A percentile compares a stretch with the other conserved stretches of the same genome.
These are phyloP conservation scores for Clamator glandarius DNA, from an alignment of 2,797 vertebrate genomes.

Conservation along the genomic window DNA sequence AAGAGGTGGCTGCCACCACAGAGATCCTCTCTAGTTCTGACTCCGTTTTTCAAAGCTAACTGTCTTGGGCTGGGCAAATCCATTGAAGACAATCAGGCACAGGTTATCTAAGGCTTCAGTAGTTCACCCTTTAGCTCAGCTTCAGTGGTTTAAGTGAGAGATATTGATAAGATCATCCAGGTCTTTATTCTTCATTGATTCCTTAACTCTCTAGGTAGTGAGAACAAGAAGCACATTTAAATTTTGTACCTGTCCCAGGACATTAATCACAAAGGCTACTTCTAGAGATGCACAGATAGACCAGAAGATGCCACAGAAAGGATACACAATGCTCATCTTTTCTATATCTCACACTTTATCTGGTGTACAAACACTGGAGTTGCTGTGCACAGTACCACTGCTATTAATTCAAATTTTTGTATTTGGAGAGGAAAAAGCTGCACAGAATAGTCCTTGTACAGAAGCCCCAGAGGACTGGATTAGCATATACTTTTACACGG, in stretches of 20 bases:
- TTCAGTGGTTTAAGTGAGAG: neutral
- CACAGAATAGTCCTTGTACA: neutral
- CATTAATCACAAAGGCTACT: neutral
- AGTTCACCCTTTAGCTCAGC: neutral
- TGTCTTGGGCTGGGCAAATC: neutral
- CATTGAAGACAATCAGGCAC: neutral
- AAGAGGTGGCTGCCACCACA: neutral
- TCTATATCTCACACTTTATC: neutral
- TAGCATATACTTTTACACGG: fast-evolving
- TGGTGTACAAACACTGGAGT: too few species aligned
- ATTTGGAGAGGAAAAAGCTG: neutral
- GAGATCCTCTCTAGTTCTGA: neutral
- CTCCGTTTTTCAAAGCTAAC: neutral
- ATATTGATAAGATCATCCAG: neutral
- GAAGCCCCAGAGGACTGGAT: neutral
- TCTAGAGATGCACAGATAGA: neutral
- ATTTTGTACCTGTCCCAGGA: neutral
- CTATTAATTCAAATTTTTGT: neutral
- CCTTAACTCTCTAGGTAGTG: neutral
- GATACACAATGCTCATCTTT: neutral
- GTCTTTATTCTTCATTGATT: neutral
- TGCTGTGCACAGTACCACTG: neutral
- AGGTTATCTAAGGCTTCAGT: neutral
- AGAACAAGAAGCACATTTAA: neutral
- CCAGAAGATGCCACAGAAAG: neutral